phyloP scores from a whole-genome alignment of 2,888 invertebrate species.

The Leucozona laternaria region DNA sequence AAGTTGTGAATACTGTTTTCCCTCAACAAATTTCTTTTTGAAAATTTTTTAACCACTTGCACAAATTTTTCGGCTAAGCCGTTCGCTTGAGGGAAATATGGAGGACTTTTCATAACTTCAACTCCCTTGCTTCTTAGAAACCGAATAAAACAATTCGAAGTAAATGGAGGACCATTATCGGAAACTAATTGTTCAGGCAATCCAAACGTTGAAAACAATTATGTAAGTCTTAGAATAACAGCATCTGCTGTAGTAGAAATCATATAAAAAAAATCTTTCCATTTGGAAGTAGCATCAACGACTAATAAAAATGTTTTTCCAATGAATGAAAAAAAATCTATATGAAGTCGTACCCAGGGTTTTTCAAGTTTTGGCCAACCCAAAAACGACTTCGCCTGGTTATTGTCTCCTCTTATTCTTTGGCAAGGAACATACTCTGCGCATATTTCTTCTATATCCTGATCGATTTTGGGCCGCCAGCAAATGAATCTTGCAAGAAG shows the following conservation, averaged over 20 bases:
- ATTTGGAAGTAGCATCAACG: slow-evolving; percentile 13
- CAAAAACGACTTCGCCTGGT: slow-evolving; percentile 4
- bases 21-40: not conserved
- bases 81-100: slow-evolving; percentile 53
- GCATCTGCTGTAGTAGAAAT: slow-evolving; percentile 23
- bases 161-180: slow-evolving; percentile 30
- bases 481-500: slow-evolving; percentile 14
- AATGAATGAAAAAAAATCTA: slow-evolving; percentile 12
- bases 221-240: slow-evolving; percentile 25
- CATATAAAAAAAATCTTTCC: slow-evolving; percentile 12
- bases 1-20: slow-evolving; percentile 6
- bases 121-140: slow-evolving; percentile 28
- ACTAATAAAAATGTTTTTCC: slow-evolving; percentile 18
- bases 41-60: slow-evolving; percentile 25
- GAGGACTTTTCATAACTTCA: slow-evolving; percentile 33
- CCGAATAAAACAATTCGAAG: slow-evolving; percentile 1
- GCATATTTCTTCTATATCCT: slow-evolving; percentile 23
- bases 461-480: slow-evolving; percentile 26
- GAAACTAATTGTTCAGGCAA: slow-evolving; percentile 37
- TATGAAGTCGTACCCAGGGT: not conserved
- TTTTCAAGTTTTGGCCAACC: slow-evolving; percentile 23
- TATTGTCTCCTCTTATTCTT: slow-evolving; percentile 5
- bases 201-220: slow-evolving; percentile 27
- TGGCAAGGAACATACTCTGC: slow-evolving; percentile 15
- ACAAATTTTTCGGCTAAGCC: slow-evolving; percentile 41